Base-by-base conservation (phyloP, 2,888 invertebrate species). In the Epistrophe grossulariae region DNA sequence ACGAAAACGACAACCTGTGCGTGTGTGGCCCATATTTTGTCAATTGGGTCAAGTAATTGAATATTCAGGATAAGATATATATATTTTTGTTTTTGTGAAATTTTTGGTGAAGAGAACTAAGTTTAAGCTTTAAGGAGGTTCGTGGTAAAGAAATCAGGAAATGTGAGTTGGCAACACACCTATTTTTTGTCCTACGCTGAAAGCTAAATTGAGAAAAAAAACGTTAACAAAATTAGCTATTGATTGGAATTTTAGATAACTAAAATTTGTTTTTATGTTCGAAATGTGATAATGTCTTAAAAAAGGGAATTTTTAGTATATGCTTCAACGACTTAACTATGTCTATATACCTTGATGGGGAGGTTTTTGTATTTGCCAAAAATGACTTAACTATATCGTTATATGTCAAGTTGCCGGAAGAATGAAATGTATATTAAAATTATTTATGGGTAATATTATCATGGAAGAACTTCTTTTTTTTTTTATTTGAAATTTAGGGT, bases 21-120 rank as follows among this genome's bases (percentile, higher is more conserved):
- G 80, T 84, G 80, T 59, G 74, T 72, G 28, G 52, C 31, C 50
- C 59, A 66, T 19, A 74, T 79, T 74, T 79, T 68, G 52, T 66
- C 71, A 84, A 84, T 84, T 84, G 76, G 55, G 71, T 40, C 80
- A 72, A 52, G 72, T 66, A 66, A 79, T 84, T 76, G 76, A 66
- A 76, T 80, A 76, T 64, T 28, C 31, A 31, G 66, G 71, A 50
- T 76, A 66, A 68, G 60, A 80, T 80, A n/a, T 59, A 3, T 24
- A 24, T 24, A 24, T 72, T 52, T 40, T 48, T 1, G 19, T 45
- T 55, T 50, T 8, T 66, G 10, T 35, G 15, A 52, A 45, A 31
- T 72, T 52, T 48, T 64, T 15, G 62, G 40, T 28, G 1, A 40
- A n/a, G 8, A 55, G 28, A 48, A 19, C 2, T 45, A n/a, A 40